Conservation (phyloP, 1,140 invertebrate species). For the Trichonephila inaurata region DNA sequence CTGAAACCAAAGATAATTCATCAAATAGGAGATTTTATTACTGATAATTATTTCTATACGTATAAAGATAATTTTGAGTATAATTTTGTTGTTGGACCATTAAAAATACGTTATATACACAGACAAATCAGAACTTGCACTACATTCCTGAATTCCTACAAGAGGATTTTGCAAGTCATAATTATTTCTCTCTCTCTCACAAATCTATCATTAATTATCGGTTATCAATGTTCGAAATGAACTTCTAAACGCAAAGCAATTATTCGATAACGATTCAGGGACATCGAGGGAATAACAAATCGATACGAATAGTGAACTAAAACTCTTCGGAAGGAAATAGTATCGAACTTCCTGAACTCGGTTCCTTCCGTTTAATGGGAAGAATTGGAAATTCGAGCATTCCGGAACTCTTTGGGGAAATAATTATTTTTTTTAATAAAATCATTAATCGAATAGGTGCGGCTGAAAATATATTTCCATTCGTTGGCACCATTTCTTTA, state of each 20-base stretch:
- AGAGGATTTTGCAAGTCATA: background rate
- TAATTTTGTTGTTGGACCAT: too few species aligned
- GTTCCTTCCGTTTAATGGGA: conserved; percentile 17
- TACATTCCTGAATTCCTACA: background rate
- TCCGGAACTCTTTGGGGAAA: background rate
- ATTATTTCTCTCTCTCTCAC: too few species aligned
- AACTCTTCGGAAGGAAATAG: conserved; percentile 49
- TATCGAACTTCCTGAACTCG: conserved; percentile 41
- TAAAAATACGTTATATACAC: background rate
- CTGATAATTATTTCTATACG: too few species aligned
- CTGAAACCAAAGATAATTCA: too few species aligned
- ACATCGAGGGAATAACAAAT: conserved; percentile 39
- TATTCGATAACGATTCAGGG: conserved; percentile 57
- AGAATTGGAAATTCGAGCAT: background rate
- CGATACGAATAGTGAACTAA: background rate
- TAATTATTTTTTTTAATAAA: conserved; percentile 15
- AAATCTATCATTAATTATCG: conserved; percentile 33
- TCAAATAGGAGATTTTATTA: too few species aligned
- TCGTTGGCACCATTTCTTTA: background rate
- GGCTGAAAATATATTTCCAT: background rate
- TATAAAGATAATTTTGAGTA: too few species aligned
- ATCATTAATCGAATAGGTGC: conserved; percentile 13
- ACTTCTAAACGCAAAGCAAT: conserved; percentile 50
- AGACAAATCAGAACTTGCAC: background rate
- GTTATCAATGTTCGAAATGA: conserved; percentile 47